A percentile compares a stretch with the other conserved stretches of the same genome.
These are phyloP conservation scores for Ammodytes marinus DNA, from an alignment of 2,113 vertebrate genomes.

Conservation along the genomic window DNA sequence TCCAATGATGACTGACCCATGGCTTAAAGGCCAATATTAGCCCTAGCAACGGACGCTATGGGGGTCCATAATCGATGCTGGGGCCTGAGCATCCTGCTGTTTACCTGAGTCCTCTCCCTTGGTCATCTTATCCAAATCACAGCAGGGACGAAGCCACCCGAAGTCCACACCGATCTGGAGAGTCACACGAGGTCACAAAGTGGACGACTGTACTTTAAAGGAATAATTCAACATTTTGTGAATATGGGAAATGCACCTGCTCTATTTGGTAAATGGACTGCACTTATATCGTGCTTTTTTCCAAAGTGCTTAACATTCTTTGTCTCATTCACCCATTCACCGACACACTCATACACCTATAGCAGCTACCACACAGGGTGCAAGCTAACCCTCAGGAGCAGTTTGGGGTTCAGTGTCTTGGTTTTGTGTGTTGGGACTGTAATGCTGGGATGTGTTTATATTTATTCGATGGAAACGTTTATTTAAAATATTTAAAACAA, in stretches of 20 bases:
- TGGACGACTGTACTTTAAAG: background rate
- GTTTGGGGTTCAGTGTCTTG: too few relatives aligned
- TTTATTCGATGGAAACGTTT: background rate
- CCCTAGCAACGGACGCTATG: conserved; percentile 45
- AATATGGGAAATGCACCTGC: background rate
- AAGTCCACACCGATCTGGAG: background rate
- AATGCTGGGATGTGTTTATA: background rate
- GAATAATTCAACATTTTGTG: background rate
- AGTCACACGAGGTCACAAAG: background rate
- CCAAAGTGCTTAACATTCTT: too few relatives aligned
- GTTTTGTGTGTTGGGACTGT: background rate
- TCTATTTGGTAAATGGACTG: too few relatives aligned
- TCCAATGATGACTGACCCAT: conserved; percentile 59
- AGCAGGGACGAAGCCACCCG: conserved; percentile 9
- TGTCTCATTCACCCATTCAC: too few relatives aligned
- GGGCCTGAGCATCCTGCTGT: conserved; percentile 48
- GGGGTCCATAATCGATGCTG: conserved; percentile 50
- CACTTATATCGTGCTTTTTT: background rate
- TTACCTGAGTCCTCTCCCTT: conserved; percentile 30
- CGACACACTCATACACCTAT: too few relatives aligned
- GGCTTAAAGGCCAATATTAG: conserved; percentile 59
- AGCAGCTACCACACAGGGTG: background rate
- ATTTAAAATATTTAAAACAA: background rate
- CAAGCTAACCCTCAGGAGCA: too few relatives aligned
- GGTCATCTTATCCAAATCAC: conserved; percentile 7